Conservation (phyloP, 2,888 invertebrate genomes). For the Adelphocoris suturalis region DNA sequence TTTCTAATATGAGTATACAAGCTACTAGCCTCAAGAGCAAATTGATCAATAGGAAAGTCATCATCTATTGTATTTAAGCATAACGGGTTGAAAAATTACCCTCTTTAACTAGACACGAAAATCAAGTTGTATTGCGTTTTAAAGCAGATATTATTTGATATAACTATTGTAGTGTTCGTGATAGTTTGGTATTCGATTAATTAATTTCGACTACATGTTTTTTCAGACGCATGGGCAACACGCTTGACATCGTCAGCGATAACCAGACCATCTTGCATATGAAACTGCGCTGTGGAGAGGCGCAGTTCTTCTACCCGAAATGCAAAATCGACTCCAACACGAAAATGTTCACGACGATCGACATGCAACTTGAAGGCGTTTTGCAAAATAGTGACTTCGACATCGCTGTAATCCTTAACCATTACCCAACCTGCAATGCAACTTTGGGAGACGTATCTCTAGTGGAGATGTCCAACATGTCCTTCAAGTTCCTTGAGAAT, state of each 20-base stretch:
- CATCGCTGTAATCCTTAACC: slow-evolving; percentile 36
- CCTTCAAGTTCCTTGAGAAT: slow-evolving; percentile 58
- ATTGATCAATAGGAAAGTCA: too few relatives aligned
- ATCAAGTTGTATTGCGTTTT: too few relatives aligned
- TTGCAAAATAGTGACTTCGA: slow-evolving; percentile 45
- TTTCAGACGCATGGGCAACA: slow-evolving; percentile 55
- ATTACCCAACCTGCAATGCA: slow-evolving; percentile 56
- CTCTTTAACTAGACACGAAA: too few relatives aligned
- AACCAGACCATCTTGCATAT: slow-evolving; percentile 52
- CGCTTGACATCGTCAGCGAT: slow-evolving; percentile 44
- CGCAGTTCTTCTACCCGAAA: slow-evolving; percentile 48
- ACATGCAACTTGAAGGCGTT: slow-evolving; percentile 44
- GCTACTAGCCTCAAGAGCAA: too few relatives aligned
- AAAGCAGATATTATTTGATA: too few relatives aligned
- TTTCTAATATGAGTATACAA: too few relatives aligned
- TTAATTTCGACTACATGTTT: neutral
- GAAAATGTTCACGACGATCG: slow-evolving; percentile 23
- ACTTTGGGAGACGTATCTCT: slow-evolving; percentile 6
- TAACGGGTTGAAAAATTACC: too few relatives aligned
- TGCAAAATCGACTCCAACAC: slow-evolving; percentile 38
- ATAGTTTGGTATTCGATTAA: too few relatives aligned
- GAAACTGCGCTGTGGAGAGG: slow-evolving; percentile 53
- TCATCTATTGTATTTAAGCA: too few relatives aligned
- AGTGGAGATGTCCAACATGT: slow-evolving; percentile 56
- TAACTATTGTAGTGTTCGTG: too few relatives aligned